These are phyloP conservation scores for Pemphredon lugubris DNA, from an alignment of 2,888 invertebrate genomes.

Conservation along the genomic window DNA sequence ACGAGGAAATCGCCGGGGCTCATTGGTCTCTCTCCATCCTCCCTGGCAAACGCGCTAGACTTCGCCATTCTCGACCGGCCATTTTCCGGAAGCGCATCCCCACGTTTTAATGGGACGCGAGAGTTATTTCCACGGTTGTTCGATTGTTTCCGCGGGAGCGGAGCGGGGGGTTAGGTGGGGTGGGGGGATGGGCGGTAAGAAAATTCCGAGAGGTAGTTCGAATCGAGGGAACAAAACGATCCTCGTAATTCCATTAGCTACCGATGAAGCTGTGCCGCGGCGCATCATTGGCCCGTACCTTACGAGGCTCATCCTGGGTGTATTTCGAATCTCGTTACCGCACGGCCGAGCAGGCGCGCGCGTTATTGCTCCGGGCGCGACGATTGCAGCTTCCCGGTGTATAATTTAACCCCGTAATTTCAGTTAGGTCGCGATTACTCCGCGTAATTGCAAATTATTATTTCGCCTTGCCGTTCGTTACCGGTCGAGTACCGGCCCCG, in stretches of 20 bases:
- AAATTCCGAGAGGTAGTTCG: slow-evolving; percentile 12
- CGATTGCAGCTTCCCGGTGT: slow-evolving; percentile 27
- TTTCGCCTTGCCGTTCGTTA: slow-evolving; percentile 33
- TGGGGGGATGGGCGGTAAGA: slow-evolving; percentile 1
- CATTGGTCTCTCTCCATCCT: slow-evolving; percentile 22
- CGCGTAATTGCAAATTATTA: slow-evolving; percentile 52
- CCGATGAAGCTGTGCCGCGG: slow-evolving; percentile 1
- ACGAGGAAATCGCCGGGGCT: slow-evolving; percentile 26
- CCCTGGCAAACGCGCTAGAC: slow-evolving; percentile 28
- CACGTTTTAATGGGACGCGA: background rate
- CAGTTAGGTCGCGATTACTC: slow-evolving; percentile 34
- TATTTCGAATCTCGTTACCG: slow-evolving; percentile 28
- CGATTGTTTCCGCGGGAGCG: background rate
- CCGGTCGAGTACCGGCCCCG: background rate
- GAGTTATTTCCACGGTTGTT: too few species aligned
- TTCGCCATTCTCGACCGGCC: background rate
- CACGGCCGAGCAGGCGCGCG: background rate
- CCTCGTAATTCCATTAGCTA: slow-evolving; percentile 18
- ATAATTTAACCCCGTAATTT: slow-evolving; percentile 50
- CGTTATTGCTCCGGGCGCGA: slow-evolving; percentile 29
- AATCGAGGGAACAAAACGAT: too few species aligned
- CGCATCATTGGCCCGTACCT: slow-evolving; percentile 11
- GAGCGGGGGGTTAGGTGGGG: background rate
- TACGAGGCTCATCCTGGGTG: slow-evolving; percentile 5
- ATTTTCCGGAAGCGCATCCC: background rate